Conservation (phyloP, 2,888 invertebrate species). For the Acleris laterana region DNA sequence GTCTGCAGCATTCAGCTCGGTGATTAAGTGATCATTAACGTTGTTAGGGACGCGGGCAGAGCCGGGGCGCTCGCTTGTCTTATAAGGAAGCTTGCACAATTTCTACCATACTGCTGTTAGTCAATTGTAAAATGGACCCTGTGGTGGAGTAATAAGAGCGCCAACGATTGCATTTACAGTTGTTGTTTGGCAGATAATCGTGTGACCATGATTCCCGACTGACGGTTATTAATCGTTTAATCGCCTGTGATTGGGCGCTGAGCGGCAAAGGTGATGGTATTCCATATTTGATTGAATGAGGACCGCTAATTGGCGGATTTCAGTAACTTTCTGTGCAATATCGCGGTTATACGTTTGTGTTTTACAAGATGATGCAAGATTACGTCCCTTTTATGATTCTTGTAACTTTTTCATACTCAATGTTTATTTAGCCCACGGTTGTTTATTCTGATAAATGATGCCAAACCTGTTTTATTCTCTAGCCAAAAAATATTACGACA, state of each 20-base stretch:
- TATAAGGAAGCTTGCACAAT: constrained; percentile 38
- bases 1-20: constrained; percentile 44
- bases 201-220: constrained; percentile 61
- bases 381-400: too few species aligned
- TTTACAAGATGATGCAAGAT: background rate
- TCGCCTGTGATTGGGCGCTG: constrained; percentile 27
- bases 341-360: background rate
- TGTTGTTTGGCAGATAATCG: constrained; percentile 33
- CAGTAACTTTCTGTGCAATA: background rate
- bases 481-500: constrained; percentile 10
- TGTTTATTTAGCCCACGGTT: too few species aligned
- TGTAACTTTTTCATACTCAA: too few species aligned
- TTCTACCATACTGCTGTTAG: background rate
- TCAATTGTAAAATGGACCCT: background rate
- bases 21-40: constrained; percentile 73
- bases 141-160: background rate
- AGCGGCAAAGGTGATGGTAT: constrained; percentile 29
- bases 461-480: background rate
- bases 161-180: background rate
- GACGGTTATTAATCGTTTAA: constrained; percentile 59
- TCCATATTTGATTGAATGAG: constrained; percentile 29
- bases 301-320: constrained; percentile 18
- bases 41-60: constrained; percentile 53
- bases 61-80: constrained; percentile 48
- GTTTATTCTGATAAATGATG: background rate